Evolutionary conservation across 1,140 invertebrate species (phyloP).

Genomic region (Trachelipus rathkii): DNA sequence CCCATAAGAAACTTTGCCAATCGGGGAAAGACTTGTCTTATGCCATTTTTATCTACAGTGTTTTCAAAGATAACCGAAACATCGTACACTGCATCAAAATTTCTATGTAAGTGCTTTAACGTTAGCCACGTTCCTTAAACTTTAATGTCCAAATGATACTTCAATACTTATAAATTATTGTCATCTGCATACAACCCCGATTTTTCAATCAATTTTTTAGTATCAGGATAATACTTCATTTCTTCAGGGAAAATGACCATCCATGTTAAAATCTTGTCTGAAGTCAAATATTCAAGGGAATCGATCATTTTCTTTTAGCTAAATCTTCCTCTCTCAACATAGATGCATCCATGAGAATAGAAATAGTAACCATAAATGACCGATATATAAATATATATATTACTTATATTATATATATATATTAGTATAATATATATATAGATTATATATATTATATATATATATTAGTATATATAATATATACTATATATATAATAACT

Average conservation of each 20-base stretch:
- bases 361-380: constrained; percentile 60
- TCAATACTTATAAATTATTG: constrained; percentile 42
- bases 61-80: constrained; percentile 46
- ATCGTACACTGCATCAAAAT: constrained; percentile 48
- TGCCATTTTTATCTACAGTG: constrained; percentile 31
- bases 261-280: too few relatives aligned
- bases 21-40: constrained; percentile 45
- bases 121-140: constrained; percentile 53
- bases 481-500: too few relatives aligned
- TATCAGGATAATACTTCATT: too few relatives aligned
- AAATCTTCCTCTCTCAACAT: constrained; percentile 56
- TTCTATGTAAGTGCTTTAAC: constrained; percentile 49
- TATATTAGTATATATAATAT: too few relatives aligned
- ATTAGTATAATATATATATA: too few relatives aligned
- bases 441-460: too few relatives aligned
- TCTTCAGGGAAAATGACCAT: too few relatives aligned
- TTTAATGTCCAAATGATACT: constrained; percentile 55
- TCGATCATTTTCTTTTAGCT: constrained; percentile 51
- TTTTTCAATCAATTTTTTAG: too few relatives aligned
- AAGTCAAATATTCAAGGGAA: constrained; percentile 51
- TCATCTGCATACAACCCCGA: too few relatives aligned
- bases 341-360: constrained; percentile 56
- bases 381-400: too few relatives aligned
- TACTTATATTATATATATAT: too few relatives aligned
- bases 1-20: constrained; percentile 47